These are phyloP conservation scores for Strigamia transsilvanica DNA, from an alignment of 2,888 invertebrate genomes.

Conservation along the genomic window DNA sequence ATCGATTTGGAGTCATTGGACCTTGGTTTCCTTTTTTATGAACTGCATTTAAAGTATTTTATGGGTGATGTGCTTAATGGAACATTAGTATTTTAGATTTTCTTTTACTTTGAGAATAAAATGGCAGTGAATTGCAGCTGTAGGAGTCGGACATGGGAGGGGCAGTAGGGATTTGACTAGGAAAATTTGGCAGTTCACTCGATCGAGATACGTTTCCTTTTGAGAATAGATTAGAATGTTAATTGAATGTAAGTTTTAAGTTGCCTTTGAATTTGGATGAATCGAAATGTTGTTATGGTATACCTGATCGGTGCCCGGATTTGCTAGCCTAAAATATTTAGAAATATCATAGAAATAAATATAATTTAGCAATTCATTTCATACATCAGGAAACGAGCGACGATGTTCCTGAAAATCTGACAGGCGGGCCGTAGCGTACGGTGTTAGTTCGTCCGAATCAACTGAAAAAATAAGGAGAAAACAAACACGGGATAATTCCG, in stretches of 20 bases:
- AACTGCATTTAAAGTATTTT: not conserved
- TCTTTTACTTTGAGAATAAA: slow-evolving; percentile 36
- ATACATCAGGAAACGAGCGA: not conserved
- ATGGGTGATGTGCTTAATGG: not conserved
- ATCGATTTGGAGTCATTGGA: slow-evolving; percentile 17
- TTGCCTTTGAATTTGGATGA: not conserved
- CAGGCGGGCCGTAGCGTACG: slow-evolving; percentile 28
- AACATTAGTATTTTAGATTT: not conserved
- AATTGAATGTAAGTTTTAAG: too few species aligned
- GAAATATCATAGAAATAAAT: not conserved
- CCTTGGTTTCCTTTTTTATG: not conserved
- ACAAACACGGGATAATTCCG: not conserved
- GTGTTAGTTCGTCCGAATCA: slow-evolving; percentile 19
- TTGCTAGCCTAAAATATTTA: not conserved
- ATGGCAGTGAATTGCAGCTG: slow-evolving; percentile 23
- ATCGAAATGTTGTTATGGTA: not conserved
- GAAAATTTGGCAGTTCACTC: not conserved
- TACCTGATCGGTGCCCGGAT: not conserved
- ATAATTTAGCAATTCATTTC: not conserved
- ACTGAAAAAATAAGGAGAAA: not conserved
- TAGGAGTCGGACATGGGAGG: slow-evolving; percentile 48
- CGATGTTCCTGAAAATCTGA: slow-evolving; percentile 34
- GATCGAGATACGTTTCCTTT: not conserved
- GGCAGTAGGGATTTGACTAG: slow-evolving; percentile 39
- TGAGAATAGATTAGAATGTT: not conserved